These are phyloP conservation scores for Acanthornis magna DNA, from an alignment of 2,797 vertebrate species.

Conservation along the genomic window DNA sequence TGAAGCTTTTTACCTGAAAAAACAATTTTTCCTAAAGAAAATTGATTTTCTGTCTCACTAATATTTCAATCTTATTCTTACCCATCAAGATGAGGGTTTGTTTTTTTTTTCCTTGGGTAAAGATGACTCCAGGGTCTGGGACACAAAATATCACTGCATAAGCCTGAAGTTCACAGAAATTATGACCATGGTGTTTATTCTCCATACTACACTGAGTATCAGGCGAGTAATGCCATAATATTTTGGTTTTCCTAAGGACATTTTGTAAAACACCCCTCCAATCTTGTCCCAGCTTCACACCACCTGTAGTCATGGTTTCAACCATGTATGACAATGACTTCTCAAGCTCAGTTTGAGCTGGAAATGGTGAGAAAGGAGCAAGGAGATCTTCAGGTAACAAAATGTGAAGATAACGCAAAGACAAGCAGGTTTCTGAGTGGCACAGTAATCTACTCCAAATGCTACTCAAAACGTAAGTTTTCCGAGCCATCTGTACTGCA, in stretches of 20 bases:
- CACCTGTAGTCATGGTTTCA: background rate
- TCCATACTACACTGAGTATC: background rate
- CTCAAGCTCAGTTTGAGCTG: background rate
- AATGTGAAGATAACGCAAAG: background rate
- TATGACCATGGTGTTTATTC: background rate
- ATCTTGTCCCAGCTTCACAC: background rate
- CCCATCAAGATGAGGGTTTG: accelerated
- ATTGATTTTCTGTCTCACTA: background rate
- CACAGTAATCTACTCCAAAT: background rate
- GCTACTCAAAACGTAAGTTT: background rate
- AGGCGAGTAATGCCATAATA: background rate
- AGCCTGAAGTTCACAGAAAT: background rate
- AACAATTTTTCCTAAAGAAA: background rate
- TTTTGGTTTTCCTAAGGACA: background rate
- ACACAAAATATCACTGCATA: background rate
- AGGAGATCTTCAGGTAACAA: background rate
- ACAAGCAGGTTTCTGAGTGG: background rate
- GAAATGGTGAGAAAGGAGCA: background rate
- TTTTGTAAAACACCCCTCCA: background rate
- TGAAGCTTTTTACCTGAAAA: background rate
- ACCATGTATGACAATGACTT: background rate
- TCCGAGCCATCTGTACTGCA: background rate
- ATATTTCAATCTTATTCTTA: background rate
- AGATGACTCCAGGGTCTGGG: background rate
- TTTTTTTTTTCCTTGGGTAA: background rate